Evolutionary conservation across 2,113 vertebrate species (phyloP).

Genomic region (Neolamprologus variostigma): DNA sequence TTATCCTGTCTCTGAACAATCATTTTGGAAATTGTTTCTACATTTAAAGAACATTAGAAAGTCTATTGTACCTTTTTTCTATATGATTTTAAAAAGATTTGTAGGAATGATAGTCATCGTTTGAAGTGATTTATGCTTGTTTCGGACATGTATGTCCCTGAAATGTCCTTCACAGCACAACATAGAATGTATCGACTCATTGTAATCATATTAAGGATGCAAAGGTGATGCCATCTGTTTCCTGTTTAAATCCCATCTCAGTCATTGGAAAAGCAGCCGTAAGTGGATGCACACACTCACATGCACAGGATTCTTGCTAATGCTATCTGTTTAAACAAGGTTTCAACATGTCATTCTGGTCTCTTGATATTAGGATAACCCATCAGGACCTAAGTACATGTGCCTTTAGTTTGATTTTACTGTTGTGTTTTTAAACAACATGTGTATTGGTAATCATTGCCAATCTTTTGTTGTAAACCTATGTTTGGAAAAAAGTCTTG

Average conservation of each 20-base stretch:
- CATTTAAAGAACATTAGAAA: not conserved
- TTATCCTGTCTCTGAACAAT: not conserved
- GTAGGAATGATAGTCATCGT: not conserved
- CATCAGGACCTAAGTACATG: slow-evolving; percentile 94
- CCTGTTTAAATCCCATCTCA: not conserved
- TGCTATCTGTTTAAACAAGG: slow-evolving; percentile 76
- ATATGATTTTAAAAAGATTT: not conserved
- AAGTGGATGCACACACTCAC: not conserved
- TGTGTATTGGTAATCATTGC: not conserved
- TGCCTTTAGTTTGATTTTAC: slow-evolving; percentile 82
- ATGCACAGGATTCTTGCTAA: slow-evolving; percentile 59
- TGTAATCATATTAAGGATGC: not conserved
- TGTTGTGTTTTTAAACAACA: not conserved
- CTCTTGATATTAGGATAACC: slow-evolving; percentile 44
- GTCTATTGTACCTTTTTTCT: not conserved
- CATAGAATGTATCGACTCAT: not conserved
- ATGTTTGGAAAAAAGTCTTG: not conserved
- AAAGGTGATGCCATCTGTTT: not conserved
- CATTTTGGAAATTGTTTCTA: not conserved
- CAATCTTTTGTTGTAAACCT: not conserved
- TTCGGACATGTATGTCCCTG: not conserved
- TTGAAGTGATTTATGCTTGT: not conserved
- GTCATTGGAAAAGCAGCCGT: not conserved
- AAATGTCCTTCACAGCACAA: not conserved
- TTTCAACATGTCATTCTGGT: slow-evolving; percentile 48